phyloP scores from a whole-genome alignment of 1,140 invertebrate species.

The Orius laevigatus region DNA sequence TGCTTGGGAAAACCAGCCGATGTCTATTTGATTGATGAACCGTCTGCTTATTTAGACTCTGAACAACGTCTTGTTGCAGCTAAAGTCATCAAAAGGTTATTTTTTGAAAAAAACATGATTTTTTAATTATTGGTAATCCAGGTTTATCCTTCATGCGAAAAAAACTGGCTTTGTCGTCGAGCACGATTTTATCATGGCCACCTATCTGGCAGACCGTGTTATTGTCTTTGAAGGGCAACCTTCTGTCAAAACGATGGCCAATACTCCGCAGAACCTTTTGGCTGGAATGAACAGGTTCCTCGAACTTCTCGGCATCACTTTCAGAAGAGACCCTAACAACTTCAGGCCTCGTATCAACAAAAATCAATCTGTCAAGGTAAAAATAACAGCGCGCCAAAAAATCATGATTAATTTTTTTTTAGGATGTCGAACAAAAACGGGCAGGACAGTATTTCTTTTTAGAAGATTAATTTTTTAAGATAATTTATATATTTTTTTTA shows the following conservation, averaged over 20 bases:
- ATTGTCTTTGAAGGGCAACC: slow-evolving; percentile 96
- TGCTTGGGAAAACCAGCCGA: slow-evolving; percentile 97
- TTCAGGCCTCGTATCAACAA: slow-evolving; percentile 98
- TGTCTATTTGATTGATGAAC: slow-evolving; percentile 98
- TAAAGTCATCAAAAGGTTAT: slow-evolving; percentile 93
- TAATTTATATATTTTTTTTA: neutral
- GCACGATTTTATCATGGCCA: slow-evolving; percentile 99
- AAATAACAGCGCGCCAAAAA: slow-evolving; percentile 10
- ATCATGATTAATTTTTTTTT: slow-evolving; percentile 24
- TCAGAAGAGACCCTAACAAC: slow-evolving; percentile 96
- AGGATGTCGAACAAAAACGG: slow-evolving; percentile 93
- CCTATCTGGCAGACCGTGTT: slow-evolving; percentile 95
- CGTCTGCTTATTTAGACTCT: slow-evolving; percentile 97
- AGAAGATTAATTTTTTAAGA: slow-evolving; percentile 54
- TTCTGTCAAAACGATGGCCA: slow-evolving; percentile 73
- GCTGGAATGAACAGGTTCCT: slow-evolving; percentile 98
- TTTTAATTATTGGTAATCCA: slow-evolving; percentile 28
- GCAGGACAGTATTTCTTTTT: slow-evolving; percentile 98
- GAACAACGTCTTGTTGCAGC: slow-evolving; percentile 99
- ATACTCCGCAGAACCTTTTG: slow-evolving; percentile 82
- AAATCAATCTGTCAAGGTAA: slow-evolving; percentile 81
- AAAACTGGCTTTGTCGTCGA: slow-evolving; percentile 99
- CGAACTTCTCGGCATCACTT: slow-evolving; percentile 92
- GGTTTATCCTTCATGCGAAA: slow-evolving; percentile 97
- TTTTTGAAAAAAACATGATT: neutral